Evolutionary conservation across 2,113 vertebrate species (phyloP), one percentile per base, ranked within the genome.

Genomic region (Lichenostomus cassidix): DNA sequence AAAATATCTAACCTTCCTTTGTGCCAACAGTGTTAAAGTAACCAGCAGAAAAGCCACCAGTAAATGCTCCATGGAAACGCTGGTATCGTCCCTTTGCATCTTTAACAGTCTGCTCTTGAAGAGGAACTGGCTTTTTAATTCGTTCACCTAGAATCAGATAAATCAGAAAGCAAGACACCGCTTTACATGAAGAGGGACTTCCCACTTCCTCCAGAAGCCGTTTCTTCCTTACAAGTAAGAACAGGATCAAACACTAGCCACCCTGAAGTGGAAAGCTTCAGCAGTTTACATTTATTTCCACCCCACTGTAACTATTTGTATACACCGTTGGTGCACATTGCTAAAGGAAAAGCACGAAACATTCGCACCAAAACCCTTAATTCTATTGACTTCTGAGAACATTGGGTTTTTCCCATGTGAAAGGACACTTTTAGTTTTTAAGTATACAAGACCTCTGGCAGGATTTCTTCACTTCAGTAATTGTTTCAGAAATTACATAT

Each of bases 21-120:
- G 99, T 98, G 23, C 99, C 99, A 46, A 99, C 99, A 1, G 99
- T 99, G 96, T 99, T 99, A 94, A 99, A 99, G 90, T 99, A 99
- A 0, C 99, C 99, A 10, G 99, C 99, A 28, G 99, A 99, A 89
- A 99, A 99, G 7, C 99, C 99, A 27, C 99, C 99, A 1, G 99
- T 99, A 65, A 99, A 99, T 1, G 99, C 99, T 7, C 99, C 99
- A 25, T 99, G 99, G 89, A 99, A 99, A 71, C 99, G 97, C 71
- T 99, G 97, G 55, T 98, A 99, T 3, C 99, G 97, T 5, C 99
- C 99, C 78, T 98, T 99, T 74, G 99, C 99, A 96, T 99, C 99
- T 90, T 98, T 99, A 92, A 99, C 99, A 1, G 98, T 99, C 97
- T 99, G 99, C 7, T 99, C 99, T 74, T 99, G 99, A 50, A 99